A percentile compares a stretch with the other conserved stretches of the same genome.
These are phyloP conservation scores for Callosobruchus maculatus DNA, from an alignment of 2,888 invertebrate genomes.

Conservation along the genomic window DNA sequence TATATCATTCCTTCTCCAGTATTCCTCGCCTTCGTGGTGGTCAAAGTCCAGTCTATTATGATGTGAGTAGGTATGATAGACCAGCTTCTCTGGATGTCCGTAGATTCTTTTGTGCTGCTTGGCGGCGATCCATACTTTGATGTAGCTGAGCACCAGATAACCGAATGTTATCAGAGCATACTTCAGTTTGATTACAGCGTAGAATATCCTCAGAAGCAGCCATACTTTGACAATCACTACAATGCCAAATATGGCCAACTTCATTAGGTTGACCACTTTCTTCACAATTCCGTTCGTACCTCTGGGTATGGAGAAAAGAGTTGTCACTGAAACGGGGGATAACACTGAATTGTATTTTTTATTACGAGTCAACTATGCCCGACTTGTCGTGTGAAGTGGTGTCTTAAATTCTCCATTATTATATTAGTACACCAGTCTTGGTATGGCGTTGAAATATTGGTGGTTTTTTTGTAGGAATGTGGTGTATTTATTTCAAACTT, in stretches of 20 bases:
- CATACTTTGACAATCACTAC: conserved; percentile 70
- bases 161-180: conserved; percentile 71
- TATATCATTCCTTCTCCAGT: conserved; percentile 14
- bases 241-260: conserved; percentile 63
- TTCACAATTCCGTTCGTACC: conserved; percentile 56
- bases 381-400: not conserved
- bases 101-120: conserved; percentile 67
- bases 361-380: not conserved
- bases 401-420: not conserved
- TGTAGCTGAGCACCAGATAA: conserved; percentile 65
- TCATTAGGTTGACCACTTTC: conserved; percentile 65
- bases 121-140: conserved; percentile 69
- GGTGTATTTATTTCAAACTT: no score
- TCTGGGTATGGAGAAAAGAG: not conserved
- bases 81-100: conserved; percentile 59
- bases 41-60: conserved; percentile 53
- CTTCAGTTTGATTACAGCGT: conserved; percentile 70
- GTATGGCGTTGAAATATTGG: not conserved
- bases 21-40: conserved; percentile 44
- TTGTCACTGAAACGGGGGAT: not conserved
- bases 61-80: not conserved
- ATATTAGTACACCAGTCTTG: not conserved
- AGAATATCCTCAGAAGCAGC: conserved; percentile 65
- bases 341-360: not conserved
- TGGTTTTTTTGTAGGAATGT: no score